A percentile compares a stretch with the other conserved stretches of the same genome.
phyloP scores from a whole-genome alignment of 2,113 vertebrate genomes.

The Emydocephalus ijimae region DNA sequence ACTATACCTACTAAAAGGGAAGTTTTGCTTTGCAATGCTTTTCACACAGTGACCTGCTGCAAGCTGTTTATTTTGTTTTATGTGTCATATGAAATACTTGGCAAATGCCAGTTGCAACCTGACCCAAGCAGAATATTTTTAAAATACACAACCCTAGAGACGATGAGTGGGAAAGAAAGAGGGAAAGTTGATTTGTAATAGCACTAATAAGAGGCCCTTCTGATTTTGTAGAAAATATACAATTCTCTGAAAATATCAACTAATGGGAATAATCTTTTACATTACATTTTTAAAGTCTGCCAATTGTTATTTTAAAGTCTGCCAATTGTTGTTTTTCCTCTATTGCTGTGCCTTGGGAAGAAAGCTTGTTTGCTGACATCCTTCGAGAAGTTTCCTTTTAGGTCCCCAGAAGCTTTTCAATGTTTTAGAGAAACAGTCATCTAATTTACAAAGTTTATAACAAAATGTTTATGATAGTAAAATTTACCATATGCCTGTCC shows the following conservation, averaged over 20 bases:
- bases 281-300: background rate
- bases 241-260: background rate
- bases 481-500: background rate
- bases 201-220: background rate
- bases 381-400: background rate
- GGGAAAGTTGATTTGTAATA: background rate
- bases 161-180: background rate
- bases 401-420: background rate
- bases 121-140: constrained; percentile 11
- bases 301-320: background rate
- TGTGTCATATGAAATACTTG: constrained; percentile 10
- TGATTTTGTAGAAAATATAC: background rate
- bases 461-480: background rate
- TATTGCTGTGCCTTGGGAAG: background rate
- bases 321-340: rapidly evolving
- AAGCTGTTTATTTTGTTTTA: constrained; percentile 5
- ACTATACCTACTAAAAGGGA: background rate
- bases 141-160: background rate
- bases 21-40: background rate
- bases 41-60: constrained; percentile 4
- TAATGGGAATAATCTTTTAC: background rate
- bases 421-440: background rate
- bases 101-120: constrained; percentile 17
- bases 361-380: background rate
- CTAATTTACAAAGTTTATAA: background rate